Evolutionary conservation across 2,888 invertebrate species (phyloP), one percentile per base, ranked within the genome.

Genomic region (Deilephila elpenor): DNA sequence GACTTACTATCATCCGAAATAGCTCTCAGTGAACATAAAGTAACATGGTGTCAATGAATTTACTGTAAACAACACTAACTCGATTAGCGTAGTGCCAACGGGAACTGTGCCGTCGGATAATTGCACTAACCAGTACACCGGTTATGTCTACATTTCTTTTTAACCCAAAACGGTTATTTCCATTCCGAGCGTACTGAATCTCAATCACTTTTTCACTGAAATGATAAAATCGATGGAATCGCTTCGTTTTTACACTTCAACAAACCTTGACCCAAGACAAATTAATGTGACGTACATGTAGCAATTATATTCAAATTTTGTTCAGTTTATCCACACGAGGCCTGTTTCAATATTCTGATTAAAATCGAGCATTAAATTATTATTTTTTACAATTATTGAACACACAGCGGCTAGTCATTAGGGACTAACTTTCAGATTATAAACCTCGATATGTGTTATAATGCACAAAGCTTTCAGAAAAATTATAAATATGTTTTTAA

Each of bases 111-210:
- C 74, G 73, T 75, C 74, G 59, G 74, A 72, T 78, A 80, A 83
- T 80, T 78, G 79, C 77, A 79, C 80, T 82, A 83, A 83, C 75
- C 75, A 74, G 59, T 72, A 73, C 70, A 74, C 59, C 83, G 79
- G 83, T 82, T 83, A 82, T 60, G 51, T 62, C 64, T 64, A 75
- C 73, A 75, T 70, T 70, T 73, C 14, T 53, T 25, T 44, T 51
- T n/a, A 11, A 59, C 17, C 19, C 14, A n/a, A 61, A 70, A 70
- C 53, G 19, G 53, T 60, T 19, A 29, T 44, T 61, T 59, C 25
- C 34, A 44, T 44, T 20, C 44, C 37, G 37, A 62, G 20, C 64
- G 20, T 34, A 11, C 20, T 14, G 29, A 29, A 29, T 44, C 3
- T 20, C n/a, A n/a, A 37, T 25, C 14, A n/a, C 29, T 25, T 25